phyloP scores from a whole-genome alignment of 2,797 vertebrate genomes.

The Zonotrichia albicollis region DNA sequence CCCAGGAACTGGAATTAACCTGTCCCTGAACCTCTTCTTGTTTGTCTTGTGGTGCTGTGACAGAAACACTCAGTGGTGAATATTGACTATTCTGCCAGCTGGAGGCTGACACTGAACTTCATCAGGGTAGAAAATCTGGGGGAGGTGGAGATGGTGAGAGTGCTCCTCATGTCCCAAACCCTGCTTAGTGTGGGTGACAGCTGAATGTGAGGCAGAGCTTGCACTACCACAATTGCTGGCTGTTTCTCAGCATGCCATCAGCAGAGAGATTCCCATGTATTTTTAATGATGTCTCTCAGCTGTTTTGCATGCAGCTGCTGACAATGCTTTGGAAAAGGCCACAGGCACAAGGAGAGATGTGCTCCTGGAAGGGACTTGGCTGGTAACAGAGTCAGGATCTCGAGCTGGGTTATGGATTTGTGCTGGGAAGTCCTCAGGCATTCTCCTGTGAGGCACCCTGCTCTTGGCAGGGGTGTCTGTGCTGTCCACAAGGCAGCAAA shows the following conservation, averaged over 20 bases:
- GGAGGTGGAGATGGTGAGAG: background rate
- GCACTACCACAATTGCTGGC: background rate
- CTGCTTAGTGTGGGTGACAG: background rate
- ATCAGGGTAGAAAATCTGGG: fast-evolving
- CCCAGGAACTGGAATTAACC: background rate
- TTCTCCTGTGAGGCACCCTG: background rate
- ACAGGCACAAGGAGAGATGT: background rate
- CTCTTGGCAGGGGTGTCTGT: background rate
- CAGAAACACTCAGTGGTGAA: background rate
- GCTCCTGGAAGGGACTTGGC: background rate
- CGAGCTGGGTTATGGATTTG: background rate
- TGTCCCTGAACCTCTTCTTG: background rate
- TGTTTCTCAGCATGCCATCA: background rate
- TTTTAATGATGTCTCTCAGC: background rate
- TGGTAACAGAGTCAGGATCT: background rate
- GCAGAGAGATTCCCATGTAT: background rate
- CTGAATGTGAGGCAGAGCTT: background rate
- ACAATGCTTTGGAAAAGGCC: background rate
- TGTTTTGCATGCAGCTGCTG: background rate
- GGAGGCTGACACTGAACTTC: background rate
- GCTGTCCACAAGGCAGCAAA: background rate
- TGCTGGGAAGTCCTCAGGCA: background rate
- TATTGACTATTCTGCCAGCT: background rate
- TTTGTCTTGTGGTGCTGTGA: background rate
- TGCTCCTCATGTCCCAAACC: background rate